Evolutionary conservation across 2,888 invertebrate species (phyloP), one percentile per base, ranked within the genome.

Genomic region (Tortrix viridana): DNA sequence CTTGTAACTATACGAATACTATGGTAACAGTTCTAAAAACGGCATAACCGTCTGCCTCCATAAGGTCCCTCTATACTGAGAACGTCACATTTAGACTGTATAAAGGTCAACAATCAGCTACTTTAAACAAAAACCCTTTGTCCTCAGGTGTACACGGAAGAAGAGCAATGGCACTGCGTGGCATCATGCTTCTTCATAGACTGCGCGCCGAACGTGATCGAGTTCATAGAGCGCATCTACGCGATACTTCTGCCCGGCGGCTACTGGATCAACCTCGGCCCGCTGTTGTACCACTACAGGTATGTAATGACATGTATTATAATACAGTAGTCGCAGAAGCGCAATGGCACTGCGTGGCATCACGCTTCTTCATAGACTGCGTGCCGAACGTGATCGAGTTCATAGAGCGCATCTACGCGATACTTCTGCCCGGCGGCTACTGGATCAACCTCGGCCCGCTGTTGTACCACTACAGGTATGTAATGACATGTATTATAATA

Each of bases 161-260:
- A 89, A 47, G 94, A 95, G 66, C 93, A 95, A 55, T 98, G 98
- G 96, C 95, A 98, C 77, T 98, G 97, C 80, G 95, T 99, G 0
- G 97, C 97, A 0, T 98, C 99, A 0, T 98, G 99, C 72, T 99
- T 99, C 91, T 99, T 99, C 85, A 97, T 99, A 60, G 99, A 99
- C 88, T 99, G 99, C 77, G 99, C 99, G 0, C 97, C 97, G 65
- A 99, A 99, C 84, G 96, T 99, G 18, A 96, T 99, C 3, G 96
- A 97, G 76, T 99, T 99, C 78, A 95, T 99, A 37, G 98, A 99
- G 90, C 95, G 96, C 52, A 99, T 99, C 81, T 96, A 95, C 85
- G 94, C 94, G 55, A 97, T 99, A 71, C 88, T 99, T 6, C 96
- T 96, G 80, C 97, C 98, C 0, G 98, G 97, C 0, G 98, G 97